Conservation (phyloP, 2,797 vertebrate genomes). For the Aphelocoma californica region DNA sequence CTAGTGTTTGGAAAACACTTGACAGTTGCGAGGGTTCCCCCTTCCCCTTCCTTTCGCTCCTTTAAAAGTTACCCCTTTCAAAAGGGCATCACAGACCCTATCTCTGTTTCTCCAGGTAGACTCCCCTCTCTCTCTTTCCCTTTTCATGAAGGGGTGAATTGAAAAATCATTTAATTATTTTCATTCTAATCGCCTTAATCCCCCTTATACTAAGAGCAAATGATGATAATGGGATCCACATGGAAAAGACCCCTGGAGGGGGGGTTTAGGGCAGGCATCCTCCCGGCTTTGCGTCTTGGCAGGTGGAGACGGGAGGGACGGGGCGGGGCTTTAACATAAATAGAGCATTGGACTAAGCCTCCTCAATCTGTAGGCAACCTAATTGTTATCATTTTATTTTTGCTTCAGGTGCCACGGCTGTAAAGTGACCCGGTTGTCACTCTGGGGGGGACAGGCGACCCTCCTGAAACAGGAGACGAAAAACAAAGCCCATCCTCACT, state of each 20-base stretch:
- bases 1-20: slow-evolving; percentile 65
- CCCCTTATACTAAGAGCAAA: background rate
- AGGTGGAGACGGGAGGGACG: background rate
- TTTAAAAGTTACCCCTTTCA: background rate
- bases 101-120: background rate
- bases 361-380: rapidly evolving
- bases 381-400: background rate
- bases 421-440: background rate
- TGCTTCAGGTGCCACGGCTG: background rate
- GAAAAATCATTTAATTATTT: slow-evolving; percentile 22
- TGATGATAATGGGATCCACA: slow-evolving; percentile 6
- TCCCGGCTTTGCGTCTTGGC: background rate
- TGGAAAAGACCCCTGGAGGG: background rate
- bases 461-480: background rate
- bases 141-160: background rate
- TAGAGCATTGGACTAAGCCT: background rate
- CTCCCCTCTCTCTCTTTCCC: background rate
- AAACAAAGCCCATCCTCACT: rapidly evolving
- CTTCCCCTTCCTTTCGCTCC: background rate
- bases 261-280: background rate
- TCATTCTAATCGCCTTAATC: slow-evolving; percentile 40
- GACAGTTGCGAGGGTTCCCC: slow-evolving; percentile 26
- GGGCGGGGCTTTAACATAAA: background rate
- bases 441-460: background rate
- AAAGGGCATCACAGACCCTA: background rate